Base-by-base conservation (phyloP, 2,113 vertebrate species). In the Danio rerio region DNA sequence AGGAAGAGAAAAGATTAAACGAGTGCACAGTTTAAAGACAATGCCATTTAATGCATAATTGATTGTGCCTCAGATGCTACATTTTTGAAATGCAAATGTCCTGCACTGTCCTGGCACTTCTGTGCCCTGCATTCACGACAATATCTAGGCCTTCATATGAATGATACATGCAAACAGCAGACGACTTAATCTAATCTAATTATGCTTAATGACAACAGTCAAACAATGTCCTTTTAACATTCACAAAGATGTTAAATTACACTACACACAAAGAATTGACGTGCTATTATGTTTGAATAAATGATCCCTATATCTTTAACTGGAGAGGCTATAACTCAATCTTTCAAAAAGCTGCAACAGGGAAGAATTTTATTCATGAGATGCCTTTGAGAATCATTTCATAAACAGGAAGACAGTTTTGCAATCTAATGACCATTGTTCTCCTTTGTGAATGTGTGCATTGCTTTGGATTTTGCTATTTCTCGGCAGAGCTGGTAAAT, bases 51-150 rank as follows among this genome's bases (percentile, higher is more conserved):
- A 81, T 81, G 72, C 58, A 62, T 77, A 71, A 71, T 66, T 43
- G 83, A 80, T 86, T 56, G 45, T 50, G 53, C 58, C 61, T 77
- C 47, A 70, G 58, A 55, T 71, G 49, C 72, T 66, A 55, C n/a
- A 81, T 83, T 50, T 83, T 80, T 76, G 20, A 86, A 81, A 77
- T 72, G 18, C 47, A 82, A 82, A 80, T 79, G 62, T 9, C 43
- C 13, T 56, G 42, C 43, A 63, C 63, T 55, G 40, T 55, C 20
- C 63, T 71, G 65, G 65, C 65, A 68, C 56, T 59, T 58, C 56
- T 58, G 56, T 7, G 15, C 15, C 13, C 40, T 73, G 15, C 52
- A 53, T 55, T 12, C 50, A 40, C 15, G 70, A 16, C 21, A 55
- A 55, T 10, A 53, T 72, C 13, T 53, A 75, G 55, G 55, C 16